phyloP scores from a whole-genome alignment of 2,888 invertebrate species.

The Himalopsyche anomala region DNA sequence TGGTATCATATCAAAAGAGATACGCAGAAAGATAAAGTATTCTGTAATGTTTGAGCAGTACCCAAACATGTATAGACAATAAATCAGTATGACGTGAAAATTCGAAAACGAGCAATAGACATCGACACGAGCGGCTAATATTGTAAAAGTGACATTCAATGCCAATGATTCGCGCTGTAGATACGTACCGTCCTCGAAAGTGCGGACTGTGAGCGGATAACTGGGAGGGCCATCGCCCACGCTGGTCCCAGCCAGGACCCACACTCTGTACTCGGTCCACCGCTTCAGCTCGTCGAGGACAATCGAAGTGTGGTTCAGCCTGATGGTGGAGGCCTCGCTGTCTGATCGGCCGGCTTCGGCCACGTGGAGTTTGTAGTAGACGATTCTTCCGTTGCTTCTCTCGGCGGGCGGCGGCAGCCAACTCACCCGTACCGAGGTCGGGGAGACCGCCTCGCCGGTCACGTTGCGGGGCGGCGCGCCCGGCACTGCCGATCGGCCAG shows the following conservation, averaged over 20 bases:
- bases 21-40: too few species aligned
- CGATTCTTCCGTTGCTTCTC: conserved; percentile 93
- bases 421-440: conserved; percentile 90
- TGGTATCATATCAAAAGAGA: too few species aligned
- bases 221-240: conserved; percentile 97
- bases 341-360: conserved; percentile 91
- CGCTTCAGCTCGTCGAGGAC: conserved; percentile 92
- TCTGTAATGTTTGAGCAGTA: too few species aligned
- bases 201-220: conserved; percentile 93
- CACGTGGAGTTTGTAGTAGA: conserved; percentile 95
- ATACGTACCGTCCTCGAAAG: conserved; percentile 99
- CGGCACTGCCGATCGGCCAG: conserved; percentile 83
- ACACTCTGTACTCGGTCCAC: conserved; percentile 97
- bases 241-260: conserved; percentile 96
- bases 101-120: conserved; percentile 53
- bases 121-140: background rate
- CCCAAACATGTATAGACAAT: too few species aligned
- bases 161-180: conserved; percentile 43
- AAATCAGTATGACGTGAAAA: conserved; percentile 42
- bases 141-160: background rate
- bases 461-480: conserved; percentile 98
- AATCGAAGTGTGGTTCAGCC: conserved; percentile 87
- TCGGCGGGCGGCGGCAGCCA: conserved; percentile 96
- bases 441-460: conserved; percentile 90
- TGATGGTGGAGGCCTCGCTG: conserved; percentile 88